Conservation (phyloP, 2,797 vertebrate species). For the Urophycis tenuis region DNA sequence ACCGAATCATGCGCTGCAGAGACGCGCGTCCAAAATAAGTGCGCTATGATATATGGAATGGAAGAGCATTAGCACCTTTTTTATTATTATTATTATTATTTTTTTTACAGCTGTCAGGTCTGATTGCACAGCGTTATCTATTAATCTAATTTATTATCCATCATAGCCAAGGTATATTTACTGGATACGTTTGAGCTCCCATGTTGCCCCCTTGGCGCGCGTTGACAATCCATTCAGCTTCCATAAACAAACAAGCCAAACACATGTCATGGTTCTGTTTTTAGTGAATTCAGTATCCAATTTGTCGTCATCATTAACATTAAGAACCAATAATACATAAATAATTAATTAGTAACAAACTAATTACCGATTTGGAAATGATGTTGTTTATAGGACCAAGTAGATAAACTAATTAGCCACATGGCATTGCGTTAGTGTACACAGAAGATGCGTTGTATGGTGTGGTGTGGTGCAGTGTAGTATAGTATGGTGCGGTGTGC, state of each 20-base stretch:
- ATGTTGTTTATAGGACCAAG: neutral
- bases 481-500: too few relatives aligned
- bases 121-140: too few relatives aligned
- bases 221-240: neutral
- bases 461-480: neutral
- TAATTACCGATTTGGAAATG: neutral
- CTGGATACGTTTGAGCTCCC: neutral
- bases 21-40: neutral
- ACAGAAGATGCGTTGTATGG: neutral
- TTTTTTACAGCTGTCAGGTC: neutral
- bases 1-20: slow-evolving; percentile 18
- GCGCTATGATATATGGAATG: neutral
- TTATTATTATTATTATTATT: too few relatives aligned
- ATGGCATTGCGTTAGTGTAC: too few relatives aligned
- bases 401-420: neutral
- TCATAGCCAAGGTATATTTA: neutral
- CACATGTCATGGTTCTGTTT: neutral
- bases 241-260: neutral
- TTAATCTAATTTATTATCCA: neutral
- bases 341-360: too few relatives aligned
- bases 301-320: neutral
- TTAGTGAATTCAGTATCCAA: neutral
- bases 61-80: neutral
- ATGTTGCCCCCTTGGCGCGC: neutral
- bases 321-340: neutral